phyloP scores from a whole-genome alignment of 1,140 invertebrate species.

The Lycorma delicatula region DNA sequence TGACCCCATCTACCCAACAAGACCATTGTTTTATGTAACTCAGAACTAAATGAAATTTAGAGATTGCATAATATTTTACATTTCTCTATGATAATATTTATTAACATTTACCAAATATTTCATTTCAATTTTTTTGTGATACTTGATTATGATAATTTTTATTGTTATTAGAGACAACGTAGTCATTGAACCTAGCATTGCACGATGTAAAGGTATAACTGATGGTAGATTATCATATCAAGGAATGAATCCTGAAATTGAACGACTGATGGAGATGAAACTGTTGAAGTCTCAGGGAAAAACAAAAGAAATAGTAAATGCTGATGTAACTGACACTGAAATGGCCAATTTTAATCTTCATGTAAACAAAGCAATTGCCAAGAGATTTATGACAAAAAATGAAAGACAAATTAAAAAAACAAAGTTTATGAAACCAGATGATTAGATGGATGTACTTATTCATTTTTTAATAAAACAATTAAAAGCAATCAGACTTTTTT shows the following conservation, averaged over 20 bases:
- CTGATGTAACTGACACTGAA: slow-evolving; percentile 59
- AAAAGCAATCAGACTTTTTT: too few species aligned
- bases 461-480: neutral
- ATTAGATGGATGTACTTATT: slow-evolving; percentile 11
- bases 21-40: neutral
- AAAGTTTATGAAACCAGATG: slow-evolving; percentile 36
- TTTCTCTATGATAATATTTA: neutral
- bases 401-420: slow-evolving; percentile 33
- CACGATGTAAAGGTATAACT: slow-evolving; percentile 60
- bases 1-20: too few species aligned
- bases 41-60: neutral
- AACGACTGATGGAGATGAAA: slow-evolving; percentile 60
- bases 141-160: neutral
- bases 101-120: neutral
- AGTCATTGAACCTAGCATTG: slow-evolving; percentile 66
- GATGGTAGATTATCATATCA: slow-evolving; percentile 77
- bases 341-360: slow-evolving; percentile 48
- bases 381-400: slow-evolving; percentile 36
- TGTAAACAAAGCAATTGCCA: slow-evolving; percentile 38
- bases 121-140: neutral
- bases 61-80: neutral
- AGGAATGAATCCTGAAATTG: slow-evolving; percentile 84
- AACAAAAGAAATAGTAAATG: too few species aligned
- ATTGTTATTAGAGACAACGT: slow-evolving; percentile 49
- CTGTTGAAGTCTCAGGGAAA: too few species aligned